phyloP scores from a whole-genome alignment of 2,888 invertebrate genomes.

The Cataglyphis cursor region DNA sequence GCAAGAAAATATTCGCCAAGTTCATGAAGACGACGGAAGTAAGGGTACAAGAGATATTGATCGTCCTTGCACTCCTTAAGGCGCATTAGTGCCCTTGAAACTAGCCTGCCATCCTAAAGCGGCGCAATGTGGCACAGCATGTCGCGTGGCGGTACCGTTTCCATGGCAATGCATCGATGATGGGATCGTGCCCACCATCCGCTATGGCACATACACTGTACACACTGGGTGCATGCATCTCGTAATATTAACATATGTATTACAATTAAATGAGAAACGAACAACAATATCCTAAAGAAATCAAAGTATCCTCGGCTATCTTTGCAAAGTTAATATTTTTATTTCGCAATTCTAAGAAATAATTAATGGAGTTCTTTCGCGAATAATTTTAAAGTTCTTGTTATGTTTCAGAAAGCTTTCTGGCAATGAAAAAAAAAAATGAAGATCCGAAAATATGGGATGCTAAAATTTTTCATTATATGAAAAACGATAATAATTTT shows the following conservation, averaged over 20 bases:
- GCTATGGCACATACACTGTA: conserved; percentile 36
- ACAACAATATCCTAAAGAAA: neutral
- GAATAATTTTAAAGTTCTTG: neutral
- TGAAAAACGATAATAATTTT: neutral
- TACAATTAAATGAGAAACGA: neutral
- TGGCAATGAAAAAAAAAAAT: neutral
- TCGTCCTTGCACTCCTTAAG: conserved; percentile 54
- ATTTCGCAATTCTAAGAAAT: neutral
- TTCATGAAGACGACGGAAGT: neutral
- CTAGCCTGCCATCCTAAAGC: conserved; percentile 55
- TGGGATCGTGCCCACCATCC: conserved; percentile 62
- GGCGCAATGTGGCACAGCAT: conserved; percentile 50
- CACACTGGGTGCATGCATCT: conserved; percentile 48
- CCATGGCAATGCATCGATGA: conserved; percentile 75
- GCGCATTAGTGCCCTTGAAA: conserved; percentile 66
- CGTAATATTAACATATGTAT: neutral
- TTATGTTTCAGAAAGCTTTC: neutral
- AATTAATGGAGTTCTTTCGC: neutral
- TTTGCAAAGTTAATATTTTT: neutral
- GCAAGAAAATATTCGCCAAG: neutral
- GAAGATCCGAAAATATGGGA: neutral
- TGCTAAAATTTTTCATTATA: neutral
- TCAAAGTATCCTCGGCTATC: neutral
- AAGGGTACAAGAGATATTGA: conserved; percentile 60
- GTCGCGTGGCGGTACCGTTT: conserved; percentile 68